phyloP scores from a whole-genome alignment of 2,888 invertebrate species.

The Poecilus cupreus region DNA sequence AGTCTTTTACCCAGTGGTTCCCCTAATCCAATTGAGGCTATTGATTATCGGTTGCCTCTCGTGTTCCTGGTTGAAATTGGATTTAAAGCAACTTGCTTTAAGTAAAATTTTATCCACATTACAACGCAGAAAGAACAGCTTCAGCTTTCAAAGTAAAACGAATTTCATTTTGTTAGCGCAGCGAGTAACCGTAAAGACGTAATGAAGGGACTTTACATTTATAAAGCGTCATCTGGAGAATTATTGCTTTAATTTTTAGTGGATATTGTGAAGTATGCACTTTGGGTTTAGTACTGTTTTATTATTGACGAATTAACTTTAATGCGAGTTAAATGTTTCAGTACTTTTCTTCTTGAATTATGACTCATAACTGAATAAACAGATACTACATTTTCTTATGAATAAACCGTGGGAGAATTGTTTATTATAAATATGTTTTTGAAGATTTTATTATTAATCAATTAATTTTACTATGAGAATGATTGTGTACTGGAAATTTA shows the following conservation, averaged over 20 bases:
- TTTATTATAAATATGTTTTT: too few relatives aligned
- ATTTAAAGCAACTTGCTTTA: neutral
- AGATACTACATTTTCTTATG: too few relatives aligned
- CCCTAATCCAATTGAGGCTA: constrained; percentile 4
- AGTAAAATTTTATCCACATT: neutral
- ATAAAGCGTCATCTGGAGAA: neutral
- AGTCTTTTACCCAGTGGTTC: neutral
- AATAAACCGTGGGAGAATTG: too few relatives aligned
- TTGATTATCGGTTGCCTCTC: constrained; percentile 10
- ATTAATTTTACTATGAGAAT: too few relatives aligned
- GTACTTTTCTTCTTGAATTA: too few relatives aligned
- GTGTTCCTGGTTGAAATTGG: neutral
- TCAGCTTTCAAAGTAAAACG: neutral
- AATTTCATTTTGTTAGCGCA: neutral
- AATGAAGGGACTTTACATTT: neutral
- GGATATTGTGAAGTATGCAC: neutral
- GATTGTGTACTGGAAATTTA: too few relatives aligned
- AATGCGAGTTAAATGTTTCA: neutral
- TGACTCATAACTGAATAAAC: too few relatives aligned
- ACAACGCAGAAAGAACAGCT: neutral
- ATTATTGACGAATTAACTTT: neutral
- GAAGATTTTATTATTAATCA: too few relatives aligned
- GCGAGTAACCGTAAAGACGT: neutral
- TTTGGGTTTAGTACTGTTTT: neutral
- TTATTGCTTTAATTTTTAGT: constrained; percentile 21